These are phyloP conservation scores for Phengaris arion DNA, from an alignment of 2,888 invertebrate genomes.

Conservation along the genomic window DNA sequence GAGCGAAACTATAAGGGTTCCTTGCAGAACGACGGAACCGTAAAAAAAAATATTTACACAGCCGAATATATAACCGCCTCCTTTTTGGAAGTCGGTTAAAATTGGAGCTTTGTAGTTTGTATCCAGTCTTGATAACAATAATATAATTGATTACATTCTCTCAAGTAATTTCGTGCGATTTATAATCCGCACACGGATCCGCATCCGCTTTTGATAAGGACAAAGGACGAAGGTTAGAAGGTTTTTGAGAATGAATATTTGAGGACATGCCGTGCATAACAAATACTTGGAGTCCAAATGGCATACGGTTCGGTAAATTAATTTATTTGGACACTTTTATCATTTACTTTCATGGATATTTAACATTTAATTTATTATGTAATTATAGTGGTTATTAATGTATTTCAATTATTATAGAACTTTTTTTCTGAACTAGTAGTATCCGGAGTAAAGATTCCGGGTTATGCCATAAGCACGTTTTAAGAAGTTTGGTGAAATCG, in stretches of 20 bases:
- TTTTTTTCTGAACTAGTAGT: too few relatives aligned
- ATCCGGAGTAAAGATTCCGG: too few relatives aligned
- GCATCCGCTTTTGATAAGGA: slow-evolving; percentile 1
- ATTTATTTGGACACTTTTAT: neutral
- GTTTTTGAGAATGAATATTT: slow-evolving; percentile 15
- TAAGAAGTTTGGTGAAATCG: too few relatives aligned
- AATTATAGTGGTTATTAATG: too few relatives aligned
- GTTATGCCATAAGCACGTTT: too few relatives aligned
- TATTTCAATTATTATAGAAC: too few relatives aligned
- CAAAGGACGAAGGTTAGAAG: slow-evolving; percentile 9
- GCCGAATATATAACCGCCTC: too few relatives aligned
- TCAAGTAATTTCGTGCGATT: neutral
- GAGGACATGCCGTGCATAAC: neutral
- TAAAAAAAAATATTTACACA: too few relatives aligned
- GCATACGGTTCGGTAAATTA: neutral
- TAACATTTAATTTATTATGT: neutral
- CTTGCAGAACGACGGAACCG: too few relatives aligned
- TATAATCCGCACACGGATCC: slow-evolving; percentile 12
- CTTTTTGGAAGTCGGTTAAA: too few relatives aligned
- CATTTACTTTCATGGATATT: neutral
- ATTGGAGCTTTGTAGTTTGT: neutral
- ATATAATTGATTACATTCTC: neutral
- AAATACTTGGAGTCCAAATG: neutral
- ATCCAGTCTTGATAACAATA: neutral
- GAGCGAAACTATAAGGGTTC: too few relatives aligned